Percentiles rank a stretch among this genome's conserved stretches.
phyloP scores from a whole-genome alignment of 2,113 vertebrate species.

The Kobus ellipsiprymnus region DNA sequence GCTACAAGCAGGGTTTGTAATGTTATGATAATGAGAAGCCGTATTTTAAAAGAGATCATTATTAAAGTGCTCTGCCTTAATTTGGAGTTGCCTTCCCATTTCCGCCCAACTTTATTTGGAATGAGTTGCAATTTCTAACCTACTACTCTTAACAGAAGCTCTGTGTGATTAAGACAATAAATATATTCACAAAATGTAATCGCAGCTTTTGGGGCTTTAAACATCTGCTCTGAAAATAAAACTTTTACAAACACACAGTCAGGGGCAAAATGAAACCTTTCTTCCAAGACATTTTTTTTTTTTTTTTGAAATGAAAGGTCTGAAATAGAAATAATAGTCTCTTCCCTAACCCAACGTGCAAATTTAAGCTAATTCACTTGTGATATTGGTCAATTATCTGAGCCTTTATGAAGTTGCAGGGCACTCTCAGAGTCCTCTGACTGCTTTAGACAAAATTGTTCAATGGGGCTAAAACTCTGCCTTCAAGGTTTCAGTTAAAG shows the following conservation, averaged over 20 bases:
- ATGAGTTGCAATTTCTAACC: conserved; percentile 22
- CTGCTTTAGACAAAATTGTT: background rate
- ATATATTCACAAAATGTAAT: conserved; percentile 66
- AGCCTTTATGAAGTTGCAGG: background rate
- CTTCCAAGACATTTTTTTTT: conserved; percentile 15
- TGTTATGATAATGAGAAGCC: conserved; percentile 54
- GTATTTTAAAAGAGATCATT: conserved; percentile 60
- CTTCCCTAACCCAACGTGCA: background rate
- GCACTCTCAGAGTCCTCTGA: background rate
- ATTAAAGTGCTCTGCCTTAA: conserved; percentile 48
- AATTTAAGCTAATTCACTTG: conserved; percentile 51
- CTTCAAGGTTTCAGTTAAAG: background rate
- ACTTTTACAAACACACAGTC: conserved; percentile 50
- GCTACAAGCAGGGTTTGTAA: conserved; percentile 61
- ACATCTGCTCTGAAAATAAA: conserved; percentile 64
- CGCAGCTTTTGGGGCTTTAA: conserved; percentile 53
- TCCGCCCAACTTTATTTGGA: conserved; percentile 49
- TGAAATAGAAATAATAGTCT: background rate
- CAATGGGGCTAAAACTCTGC: background rate
- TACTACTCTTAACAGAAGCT: conserved; percentile 32
- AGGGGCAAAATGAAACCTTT: conserved; percentile 53
- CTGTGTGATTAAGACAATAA: conserved; percentile 68
- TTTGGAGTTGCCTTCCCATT: conserved; percentile 46
- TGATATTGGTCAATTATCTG: conserved; percentile 8
- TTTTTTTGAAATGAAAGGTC: background rate